Percentiles rank a stretch among this genome's conserved stretches.
These are phyloP conservation scores for Cyprinodon brontotheroides DNA, from an alignment of 2,113 vertebrate species.

Conservation along the genomic window DNA sequence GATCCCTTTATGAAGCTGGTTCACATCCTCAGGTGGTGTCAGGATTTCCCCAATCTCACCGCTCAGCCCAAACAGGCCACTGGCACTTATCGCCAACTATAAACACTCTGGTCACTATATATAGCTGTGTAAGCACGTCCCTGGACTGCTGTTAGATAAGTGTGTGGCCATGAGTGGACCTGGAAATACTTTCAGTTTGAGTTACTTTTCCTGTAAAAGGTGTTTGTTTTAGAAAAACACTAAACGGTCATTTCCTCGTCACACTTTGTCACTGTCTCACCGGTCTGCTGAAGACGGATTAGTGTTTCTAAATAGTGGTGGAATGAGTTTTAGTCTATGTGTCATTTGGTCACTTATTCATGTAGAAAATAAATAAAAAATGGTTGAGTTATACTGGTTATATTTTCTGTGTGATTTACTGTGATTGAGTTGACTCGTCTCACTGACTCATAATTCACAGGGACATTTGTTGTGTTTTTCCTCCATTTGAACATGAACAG, in stretches of 20 bases:
- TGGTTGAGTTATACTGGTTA: background rate
- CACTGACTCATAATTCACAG: background rate
- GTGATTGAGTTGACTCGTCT: background rate
- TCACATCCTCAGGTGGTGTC: constrained; percentile 43
- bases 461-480: background rate
- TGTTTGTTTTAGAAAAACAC: constrained; percentile 16
- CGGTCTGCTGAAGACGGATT: constrained; percentile 23
- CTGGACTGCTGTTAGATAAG: constrained; percentile 50
- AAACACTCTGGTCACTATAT: constrained; percentile 52
- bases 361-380: background rate
- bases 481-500: background rate
- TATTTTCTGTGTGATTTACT: background rate
- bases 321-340: background rate
- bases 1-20: constrained; percentile 25
- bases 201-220: constrained; percentile 53
- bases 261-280: constrained; percentile 48
- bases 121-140: constrained; percentile 64
- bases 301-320: constrained; percentile 1
- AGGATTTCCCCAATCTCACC: constrained; percentile 70
- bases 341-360: background rate
- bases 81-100: constrained; percentile 55
- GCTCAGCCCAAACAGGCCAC: constrained; percentile 48
- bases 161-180: constrained; percentile 40
- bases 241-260: constrained; percentile 52
- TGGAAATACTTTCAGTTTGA: constrained; percentile 35